Conservation (phyloP, 2,888 invertebrate genomes). For the Saturnia pavonia region DNA sequence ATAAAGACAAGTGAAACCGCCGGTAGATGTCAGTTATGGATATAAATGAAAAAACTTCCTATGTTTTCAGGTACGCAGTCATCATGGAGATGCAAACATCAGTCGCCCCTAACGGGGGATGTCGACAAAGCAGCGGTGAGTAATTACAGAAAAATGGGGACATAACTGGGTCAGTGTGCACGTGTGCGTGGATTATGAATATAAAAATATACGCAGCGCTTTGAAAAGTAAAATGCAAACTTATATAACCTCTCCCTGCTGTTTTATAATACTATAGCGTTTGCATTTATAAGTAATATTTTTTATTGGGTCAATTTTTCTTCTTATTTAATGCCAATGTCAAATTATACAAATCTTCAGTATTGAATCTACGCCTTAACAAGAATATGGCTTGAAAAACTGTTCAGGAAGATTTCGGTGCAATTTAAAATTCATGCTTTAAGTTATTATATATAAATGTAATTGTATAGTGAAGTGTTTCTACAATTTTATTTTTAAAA, state of each 20-base stretch:
- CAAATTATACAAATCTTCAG: too few relatives aligned
- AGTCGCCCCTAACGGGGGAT: slow-evolving; percentile 52
- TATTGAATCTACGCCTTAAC: too few relatives aligned
- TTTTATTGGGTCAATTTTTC: too few relatives aligned
- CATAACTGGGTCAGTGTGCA: slow-evolving; percentile 69
- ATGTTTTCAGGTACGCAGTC: slow-evolving; percentile 18
- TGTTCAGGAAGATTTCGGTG: too few relatives aligned
- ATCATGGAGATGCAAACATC: slow-evolving; percentile 24
- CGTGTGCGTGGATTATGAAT: slow-evolving; percentile 22
- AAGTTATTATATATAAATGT: too few relatives aligned
- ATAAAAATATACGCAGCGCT: slow-evolving; percentile 7
- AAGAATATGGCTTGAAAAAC: too few relatives aligned
- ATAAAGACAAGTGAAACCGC: neutral
- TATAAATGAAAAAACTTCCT: neutral
- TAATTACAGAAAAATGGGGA: slow-evolving; percentile 79
- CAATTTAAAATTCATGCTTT: too few relatives aligned
- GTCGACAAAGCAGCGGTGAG: slow-evolving; percentile 71
- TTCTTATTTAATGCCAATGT: too few relatives aligned
- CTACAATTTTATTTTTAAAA: too few relatives aligned
- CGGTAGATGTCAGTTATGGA: neutral
- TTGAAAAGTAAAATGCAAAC: neutral
- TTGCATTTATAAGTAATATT: neutral
- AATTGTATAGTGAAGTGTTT: too few relatives aligned
- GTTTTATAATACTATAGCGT: neutral
- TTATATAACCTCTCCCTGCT: neutral